Conservation (phyloP, 2,888 invertebrate genomes). For the Melitaea athalia region DNA sequence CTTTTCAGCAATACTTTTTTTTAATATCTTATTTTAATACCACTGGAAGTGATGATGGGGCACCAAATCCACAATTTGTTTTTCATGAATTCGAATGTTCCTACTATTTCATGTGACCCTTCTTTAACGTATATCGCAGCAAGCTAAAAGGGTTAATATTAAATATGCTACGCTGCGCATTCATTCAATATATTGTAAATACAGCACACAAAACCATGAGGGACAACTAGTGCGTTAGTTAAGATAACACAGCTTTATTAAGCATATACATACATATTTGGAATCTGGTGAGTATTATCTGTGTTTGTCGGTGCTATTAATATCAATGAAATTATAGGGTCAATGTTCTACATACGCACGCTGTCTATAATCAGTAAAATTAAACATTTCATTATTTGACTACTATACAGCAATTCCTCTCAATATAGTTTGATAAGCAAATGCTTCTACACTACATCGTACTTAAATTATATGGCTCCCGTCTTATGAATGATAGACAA, state of each 20-base stretch:
- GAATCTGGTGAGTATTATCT: slow-evolving; percentile 76
- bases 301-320: slow-evolving; percentile 70
- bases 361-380: slow-evolving; percentile 36
- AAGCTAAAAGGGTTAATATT: no score
- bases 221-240: no score
- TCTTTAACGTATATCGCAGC: no score
- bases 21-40: no score
- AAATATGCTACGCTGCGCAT: no score
- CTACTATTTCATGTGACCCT: no score
- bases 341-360: slow-evolving; percentile 39
- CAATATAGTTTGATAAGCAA: neutral
- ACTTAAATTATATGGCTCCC: slow-evolving; percentile 2
- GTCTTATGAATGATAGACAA: neutral
- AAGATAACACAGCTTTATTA: slow-evolving; percentile 45
- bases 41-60: no score
- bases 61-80: no score
- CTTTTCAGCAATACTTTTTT: no score
- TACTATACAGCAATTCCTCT: slow-evolving; percentile 15
- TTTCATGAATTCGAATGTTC: no score
- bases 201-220: no score
- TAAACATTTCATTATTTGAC: slow-evolving; percentile 38
- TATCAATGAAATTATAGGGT: slow-evolving; percentile 70
- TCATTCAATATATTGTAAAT: no score
- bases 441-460: slow-evolving; percentile 26
- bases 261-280: slow-evolving; percentile 75